Conservation (phyloP, 2,797 vertebrate genomes). For the Pogoniulus pusillus region DNA sequence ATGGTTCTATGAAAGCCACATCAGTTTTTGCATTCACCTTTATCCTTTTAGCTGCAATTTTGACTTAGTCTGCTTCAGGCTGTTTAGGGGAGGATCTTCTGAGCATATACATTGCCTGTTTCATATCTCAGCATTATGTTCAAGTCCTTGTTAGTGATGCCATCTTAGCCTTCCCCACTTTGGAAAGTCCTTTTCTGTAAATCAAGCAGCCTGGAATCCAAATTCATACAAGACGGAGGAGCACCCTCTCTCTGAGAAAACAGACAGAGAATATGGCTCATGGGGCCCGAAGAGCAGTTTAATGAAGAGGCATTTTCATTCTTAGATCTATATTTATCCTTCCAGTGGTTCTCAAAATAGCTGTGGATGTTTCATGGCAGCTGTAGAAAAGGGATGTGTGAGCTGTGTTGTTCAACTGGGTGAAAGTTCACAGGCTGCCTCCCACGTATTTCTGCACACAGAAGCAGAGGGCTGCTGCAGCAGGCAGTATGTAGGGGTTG, state of each 20-base stretch:
- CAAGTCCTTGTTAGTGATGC: background rate
- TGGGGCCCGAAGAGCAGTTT: background rate
- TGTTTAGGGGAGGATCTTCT: background rate
- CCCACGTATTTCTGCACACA: fast-evolving
- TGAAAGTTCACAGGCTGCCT: background rate
- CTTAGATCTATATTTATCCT: background rate
- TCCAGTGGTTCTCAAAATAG: background rate
- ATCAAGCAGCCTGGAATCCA: background rate
- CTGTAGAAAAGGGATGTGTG: background rate
- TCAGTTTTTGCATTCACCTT: background rate
- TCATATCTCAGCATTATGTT: background rate
- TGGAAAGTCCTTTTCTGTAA: background rate
- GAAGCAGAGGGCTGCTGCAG: background rate
- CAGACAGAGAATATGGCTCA: fast-evolving
- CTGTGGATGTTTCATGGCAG: background rate
- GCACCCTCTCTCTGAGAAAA: background rate
- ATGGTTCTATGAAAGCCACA: background rate
- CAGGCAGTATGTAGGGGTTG: background rate
- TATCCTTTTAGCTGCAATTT: background rate
- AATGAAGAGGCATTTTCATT: background rate
- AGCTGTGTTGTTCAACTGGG: background rate
- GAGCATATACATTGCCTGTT: background rate
- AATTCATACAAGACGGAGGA: fast-evolving
- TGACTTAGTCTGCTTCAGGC: background rate
- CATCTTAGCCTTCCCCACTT: background rate